These are phyloP conservation scores for Ceyx melanurus DNA, from an alignment of 2,113 vertebrate species.

Conservation along the genomic window DNA sequence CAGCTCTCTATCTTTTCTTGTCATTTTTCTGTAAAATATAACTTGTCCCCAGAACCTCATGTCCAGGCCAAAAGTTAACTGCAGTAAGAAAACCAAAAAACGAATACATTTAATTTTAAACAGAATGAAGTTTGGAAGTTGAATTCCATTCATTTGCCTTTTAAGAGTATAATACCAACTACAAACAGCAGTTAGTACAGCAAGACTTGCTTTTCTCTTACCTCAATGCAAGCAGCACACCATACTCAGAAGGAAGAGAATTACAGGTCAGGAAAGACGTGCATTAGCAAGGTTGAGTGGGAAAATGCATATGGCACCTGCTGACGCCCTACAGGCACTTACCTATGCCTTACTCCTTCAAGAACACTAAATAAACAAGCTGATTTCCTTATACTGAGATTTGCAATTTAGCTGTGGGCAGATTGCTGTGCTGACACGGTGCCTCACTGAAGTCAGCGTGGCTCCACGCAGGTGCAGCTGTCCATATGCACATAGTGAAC, in stretches of 20 bases:
- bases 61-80: neutral
- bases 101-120: neutral
- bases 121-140: neutral
- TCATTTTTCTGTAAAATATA: neutral
- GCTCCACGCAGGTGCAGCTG: neutral
- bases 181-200: neutral
- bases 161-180: neutral
- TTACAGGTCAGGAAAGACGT: neutral
- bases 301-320: neutral
- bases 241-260: neutral
- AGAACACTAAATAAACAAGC: neutral
- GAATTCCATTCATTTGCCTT: neutral
- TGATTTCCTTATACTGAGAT: neutral
- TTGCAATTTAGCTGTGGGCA: neutral
- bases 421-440: neutral
- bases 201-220: neutral
- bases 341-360: neutral
- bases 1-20: neutral
- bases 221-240: neutral
- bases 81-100: neutral
- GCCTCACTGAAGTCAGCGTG: neutral
- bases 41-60: neutral
- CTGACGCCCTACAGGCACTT: neutral
- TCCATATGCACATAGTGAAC: neutral
- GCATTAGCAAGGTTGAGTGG: neutral